These are phyloP conservation scores for Labroides dimidiatus DNA, from an alignment of 2,797 vertebrate species.

Conservation along the genomic window DNA sequence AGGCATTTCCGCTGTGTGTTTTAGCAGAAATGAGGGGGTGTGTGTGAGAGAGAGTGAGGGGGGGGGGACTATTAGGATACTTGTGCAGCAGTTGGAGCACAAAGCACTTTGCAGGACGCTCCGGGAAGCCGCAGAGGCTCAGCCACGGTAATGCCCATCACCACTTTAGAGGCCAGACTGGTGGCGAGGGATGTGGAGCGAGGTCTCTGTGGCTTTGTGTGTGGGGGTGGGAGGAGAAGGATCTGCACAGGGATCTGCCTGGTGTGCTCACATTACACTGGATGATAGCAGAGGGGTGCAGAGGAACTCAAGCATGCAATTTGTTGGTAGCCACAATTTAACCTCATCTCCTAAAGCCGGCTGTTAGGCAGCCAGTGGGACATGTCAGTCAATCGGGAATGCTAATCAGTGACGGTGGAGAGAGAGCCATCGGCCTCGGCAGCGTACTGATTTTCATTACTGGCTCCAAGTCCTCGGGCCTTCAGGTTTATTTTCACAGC, in stretches of 20 bases:
- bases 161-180: constrained; percentile 76
- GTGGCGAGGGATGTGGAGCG: constrained; percentile 75
- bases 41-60: background rate
- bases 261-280: constrained; percentile 82
- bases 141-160: constrained; percentile 74
- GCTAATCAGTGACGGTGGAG: constrained; percentile 74
- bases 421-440: constrained; percentile 53
- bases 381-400: constrained; percentile 81
- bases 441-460: constrained; percentile 79
- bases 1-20: constrained; percentile 39
- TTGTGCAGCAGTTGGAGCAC: constrained; percentile 53
- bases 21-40: constrained; percentile 21
- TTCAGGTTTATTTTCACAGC: constrained; percentile 84
- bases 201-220: constrained; percentile 72
- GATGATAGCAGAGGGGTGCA: constrained; percentile 77
- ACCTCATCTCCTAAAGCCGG: constrained; percentile 80
- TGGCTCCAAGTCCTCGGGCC: constrained; percentile 71
- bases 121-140: constrained; percentile 73
- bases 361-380: constrained; percentile 75
- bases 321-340: constrained; percentile 85
- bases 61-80: background rate
- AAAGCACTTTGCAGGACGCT: constrained; percentile 74
- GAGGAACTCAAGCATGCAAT: constrained; percentile 83
- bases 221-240: constrained; percentile 38
- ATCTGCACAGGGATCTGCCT: constrained; percentile 77